Evolutionary conservation across 2,888 invertebrate species (phyloP), one percentile per base, ranked within the genome.

Genomic region (Andrena bicolor): DNA sequence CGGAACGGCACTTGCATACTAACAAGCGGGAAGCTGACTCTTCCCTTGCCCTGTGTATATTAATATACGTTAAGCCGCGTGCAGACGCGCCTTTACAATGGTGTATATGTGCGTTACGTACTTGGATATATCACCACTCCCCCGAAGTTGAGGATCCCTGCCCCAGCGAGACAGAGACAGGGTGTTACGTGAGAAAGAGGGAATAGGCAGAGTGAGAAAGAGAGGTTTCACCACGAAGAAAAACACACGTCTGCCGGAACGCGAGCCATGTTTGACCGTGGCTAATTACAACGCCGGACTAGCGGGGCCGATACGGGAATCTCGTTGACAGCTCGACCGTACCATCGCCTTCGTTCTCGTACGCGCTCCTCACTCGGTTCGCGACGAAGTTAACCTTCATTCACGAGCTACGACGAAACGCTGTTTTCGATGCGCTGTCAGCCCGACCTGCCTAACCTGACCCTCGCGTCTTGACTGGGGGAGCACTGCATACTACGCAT

Each of bases 141-240:
- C 88, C 89, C 88, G 89, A 85, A 41, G 90, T 92, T 91, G 92
- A 92, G 91, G 89, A 90, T 87, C 91, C 80, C 91, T 91, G 91
- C 32, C 76, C 79, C 74, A 81, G 79, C 79, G 86, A 80, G 68
- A 76, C 78, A 86, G 87, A 86, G 89, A 86, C 87, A 86, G 83
- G 56, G 56, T 0, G 56, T 23, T 56, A 56, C 23, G 20, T 20
- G 51, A 51, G 51, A 20, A 51, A 20, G 51, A 51, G 51, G 86
- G 86, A 49, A 6, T n/a, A 53, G 16, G 20, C 35, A 72, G 71
- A 28, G 51, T 48, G 53, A 75, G 51, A 64, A 53, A 68, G 65
- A 60, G 76, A 78, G 79, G 77, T 80, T 84, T 84, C 78, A 80
- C 76, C 74, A 80, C 81, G 81, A 82, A 79, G 89, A 89, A 87